A percentile compares a stretch with the other conserved stretches of the same genome.
phyloP scores from a whole-genome alignment of 2,888 invertebrate genomes.

The Apodemia mormo region DNA sequence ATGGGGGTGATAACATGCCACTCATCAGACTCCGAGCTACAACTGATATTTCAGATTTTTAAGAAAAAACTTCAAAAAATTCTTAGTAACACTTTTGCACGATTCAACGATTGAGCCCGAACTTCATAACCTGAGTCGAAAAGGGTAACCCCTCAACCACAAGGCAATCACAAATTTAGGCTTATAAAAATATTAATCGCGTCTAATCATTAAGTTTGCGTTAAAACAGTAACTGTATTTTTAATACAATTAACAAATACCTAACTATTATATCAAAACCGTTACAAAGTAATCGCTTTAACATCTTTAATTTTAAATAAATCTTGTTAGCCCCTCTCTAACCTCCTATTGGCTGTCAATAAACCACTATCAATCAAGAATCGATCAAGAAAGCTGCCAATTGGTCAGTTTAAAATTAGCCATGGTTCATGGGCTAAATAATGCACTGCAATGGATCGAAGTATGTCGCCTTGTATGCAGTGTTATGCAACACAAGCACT shows the following conservation, averaged over 20 bases:
- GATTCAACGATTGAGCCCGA: too few relatives aligned
- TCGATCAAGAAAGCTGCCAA: slow-evolving; percentile 31
- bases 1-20: too few relatives aligned
- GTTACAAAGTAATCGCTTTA: neutral
- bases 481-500: slow-evolving; percentile 40
- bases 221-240: too few relatives aligned
- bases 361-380: neutral
- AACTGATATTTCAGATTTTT: too few relatives aligned
- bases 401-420: slow-evolving; percentile 40
- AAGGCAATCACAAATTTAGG: too few relatives aligned
- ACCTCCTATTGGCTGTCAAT: slow-evolving; percentile 5
- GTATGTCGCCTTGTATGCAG: slow-evolving; percentile 37
- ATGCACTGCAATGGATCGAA: slow-evolving; percentile 58
- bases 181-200: too few relatives aligned
- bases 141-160: too few relatives aligned
- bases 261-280: neutral
- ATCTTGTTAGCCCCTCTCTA: neutral
- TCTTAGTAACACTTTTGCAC: too few relatives aligned
- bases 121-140: too few relatives aligned
- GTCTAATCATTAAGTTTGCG: too few relatives aligned
- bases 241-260: neutral
- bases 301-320: neutral
- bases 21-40: too few relatives aligned
- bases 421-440: slow-evolving; percentile 50
- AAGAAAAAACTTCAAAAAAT: too few relatives aligned